Base-by-base conservation (phyloP, 2,797 vertebrate species). In the Acrossocheilus wenchowensis region DNA sequence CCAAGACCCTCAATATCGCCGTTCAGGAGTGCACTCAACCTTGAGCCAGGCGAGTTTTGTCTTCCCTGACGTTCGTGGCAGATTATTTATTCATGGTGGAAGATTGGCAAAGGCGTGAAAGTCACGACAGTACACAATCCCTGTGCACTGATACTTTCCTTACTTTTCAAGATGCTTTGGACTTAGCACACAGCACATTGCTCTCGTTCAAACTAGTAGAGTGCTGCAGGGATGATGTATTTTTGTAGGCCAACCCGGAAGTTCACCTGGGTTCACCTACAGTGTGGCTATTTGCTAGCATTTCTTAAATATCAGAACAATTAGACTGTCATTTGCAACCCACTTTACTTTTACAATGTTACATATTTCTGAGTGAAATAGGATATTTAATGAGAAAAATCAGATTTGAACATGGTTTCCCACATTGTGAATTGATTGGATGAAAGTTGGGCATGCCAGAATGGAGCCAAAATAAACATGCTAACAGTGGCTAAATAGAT, bases 1-100 rank as follows among this genome's bases (percentile, higher is more conserved):
- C 52, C 77, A 64, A 62, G 79, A 86, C 62, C 78, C 74, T 89
- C 79, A 87, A 87, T 71, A 68, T 68, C 74, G 54, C 26, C 64
- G 52, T 80, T 71, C 77, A 89, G 66, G 82, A 74, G 74, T 45
- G 84, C 78, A 78, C 54, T 66, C 73, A 87, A 87, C 83, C 89
- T 84, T 81, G 68, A 78, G 68, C 84, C 72, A 64, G 72, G 36
- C 62, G 43, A 62, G 34, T 79, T 89, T 82, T 83, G 87, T 84
- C 75, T 82, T 81, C 77, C 80, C 69, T 68, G 69, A 80, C 48
- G 45, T 81, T 88, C 82, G 45, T 78, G 34, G 62, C 43, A 69
- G 71, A 75, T 88, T 88, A 86, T 91, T 88, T 89, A 89, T 90
- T 90, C 85, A 86, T 84, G 87, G 86, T 83, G 86, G 78, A 74